A percentile compares a stretch with the other conserved stretches of the same genome.
These are phyloP conservation scores for Myotis yumanensis DNA, from an alignment of 2,113 vertebrate genomes.

Conservation along the genomic window DNA sequence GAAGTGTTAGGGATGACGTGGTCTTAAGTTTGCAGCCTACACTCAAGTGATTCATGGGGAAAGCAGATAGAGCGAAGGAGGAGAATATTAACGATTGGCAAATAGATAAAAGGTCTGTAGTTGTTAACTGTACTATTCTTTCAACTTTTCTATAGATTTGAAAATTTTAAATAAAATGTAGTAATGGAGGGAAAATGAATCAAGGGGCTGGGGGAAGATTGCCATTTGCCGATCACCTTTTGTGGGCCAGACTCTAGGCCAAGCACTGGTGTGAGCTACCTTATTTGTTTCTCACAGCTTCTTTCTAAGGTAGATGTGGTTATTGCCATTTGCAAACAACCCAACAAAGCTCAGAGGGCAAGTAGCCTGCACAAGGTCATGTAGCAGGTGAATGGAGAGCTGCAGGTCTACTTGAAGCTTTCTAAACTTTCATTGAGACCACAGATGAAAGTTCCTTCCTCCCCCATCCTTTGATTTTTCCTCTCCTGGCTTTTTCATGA, in stretches of 20 bases:
- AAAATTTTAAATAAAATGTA: not conserved
- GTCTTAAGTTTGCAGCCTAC: not conserved
- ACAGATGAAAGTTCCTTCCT: not conserved
- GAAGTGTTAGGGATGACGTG: not conserved
- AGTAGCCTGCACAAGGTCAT: not conserved
- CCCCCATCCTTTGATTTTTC: not conserved
- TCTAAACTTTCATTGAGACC: not conserved
- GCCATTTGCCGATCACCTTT: not conserved
- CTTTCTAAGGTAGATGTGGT: not conserved
- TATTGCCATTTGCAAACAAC: not conserved
- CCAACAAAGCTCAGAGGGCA: not conserved
- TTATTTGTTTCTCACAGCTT: not conserved
- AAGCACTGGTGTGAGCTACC: fast-evolving
- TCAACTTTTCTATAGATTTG: not conserved
- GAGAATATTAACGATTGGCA: not conserved
- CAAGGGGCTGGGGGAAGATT: not conserved
- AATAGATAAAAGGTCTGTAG: not conserved
- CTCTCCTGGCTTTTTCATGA: not conserved
- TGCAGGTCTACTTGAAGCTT: not conserved
- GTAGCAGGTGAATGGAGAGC: not conserved
- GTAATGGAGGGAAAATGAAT: not conserved
- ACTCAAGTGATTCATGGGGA: not conserved
- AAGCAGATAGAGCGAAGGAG: not conserved
- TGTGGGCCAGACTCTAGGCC: not conserved
- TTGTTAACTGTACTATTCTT: not conserved